These are phyloP conservation scores for Sphaerodactylus townsendi DNA, from an alignment of 2,113 vertebrate species.

Conservation along the genomic window DNA sequence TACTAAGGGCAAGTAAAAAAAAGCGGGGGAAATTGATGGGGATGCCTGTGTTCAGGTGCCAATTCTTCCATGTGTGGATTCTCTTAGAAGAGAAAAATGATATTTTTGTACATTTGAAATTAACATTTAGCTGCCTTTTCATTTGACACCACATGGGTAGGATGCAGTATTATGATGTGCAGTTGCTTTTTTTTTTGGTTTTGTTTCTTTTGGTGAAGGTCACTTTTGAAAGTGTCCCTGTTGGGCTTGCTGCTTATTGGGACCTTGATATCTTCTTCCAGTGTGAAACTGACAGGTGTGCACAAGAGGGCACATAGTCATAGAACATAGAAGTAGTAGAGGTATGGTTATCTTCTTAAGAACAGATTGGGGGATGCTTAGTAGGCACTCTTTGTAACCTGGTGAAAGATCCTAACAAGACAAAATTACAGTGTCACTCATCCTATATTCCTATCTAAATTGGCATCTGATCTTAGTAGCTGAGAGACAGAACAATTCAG, in stretches of 20 bases:
- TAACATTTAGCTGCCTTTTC: not conserved
- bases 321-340: slow-evolving; percentile 32
- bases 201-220: slow-evolving; percentile 37
- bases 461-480: slow-evolving; percentile 59
- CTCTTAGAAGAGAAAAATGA: not conserved
- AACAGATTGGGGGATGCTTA: slow-evolving; percentile 45
- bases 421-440: slow-evolving; percentile 51
- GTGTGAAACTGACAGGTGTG: slow-evolving; percentile 38
- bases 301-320: not conserved
- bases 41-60: too few relatives aligned
- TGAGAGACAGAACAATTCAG: slow-evolving; percentile 41
- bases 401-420: slow-evolving; percentile 34
- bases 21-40: not conserved
- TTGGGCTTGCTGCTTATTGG: not conserved
- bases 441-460: slow-evolving; percentile 56
- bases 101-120: not conserved
- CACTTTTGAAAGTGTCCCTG: slow-evolving; percentile 1
- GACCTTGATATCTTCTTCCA: slow-evolving; percentile 27
- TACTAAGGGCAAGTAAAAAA: not conserved
- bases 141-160: not conserved
- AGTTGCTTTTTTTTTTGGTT: slow-evolving; percentile 11
- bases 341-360: slow-evolving; percentile 44
- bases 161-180: slow-evolving; percentile 15
- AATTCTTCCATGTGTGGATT: not conserved
- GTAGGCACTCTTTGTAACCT: slow-evolving; percentile 55